Conservation (phyloP, 2,888 invertebrate species). For the Nomada flava region DNA sequence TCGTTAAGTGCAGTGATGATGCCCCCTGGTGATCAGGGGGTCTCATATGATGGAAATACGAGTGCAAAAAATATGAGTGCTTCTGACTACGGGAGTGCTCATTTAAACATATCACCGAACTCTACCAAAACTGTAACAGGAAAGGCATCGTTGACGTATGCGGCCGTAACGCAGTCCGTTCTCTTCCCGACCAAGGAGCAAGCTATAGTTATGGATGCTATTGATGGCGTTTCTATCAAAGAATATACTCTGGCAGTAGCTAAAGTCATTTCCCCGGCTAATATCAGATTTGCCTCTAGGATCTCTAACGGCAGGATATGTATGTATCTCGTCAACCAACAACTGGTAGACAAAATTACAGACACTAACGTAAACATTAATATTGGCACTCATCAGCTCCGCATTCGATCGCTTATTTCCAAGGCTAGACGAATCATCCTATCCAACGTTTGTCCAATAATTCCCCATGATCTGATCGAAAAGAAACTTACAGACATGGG, state of each 20-base stretch:
- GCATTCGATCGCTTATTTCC: slow-evolving; percentile 51
- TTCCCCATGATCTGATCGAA: neutral
- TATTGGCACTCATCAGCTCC: slow-evolving; percentile 15
- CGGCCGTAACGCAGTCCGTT: neutral
- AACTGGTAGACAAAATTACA: slow-evolving; percentile 31
- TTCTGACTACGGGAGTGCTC: neutral
- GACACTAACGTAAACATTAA: slow-evolving; percentile 33
- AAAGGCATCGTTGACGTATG: neutral
- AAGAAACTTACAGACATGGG: neutral
- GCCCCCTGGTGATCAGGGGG: neutral
- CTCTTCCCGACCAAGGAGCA: slow-evolving; percentile 45
- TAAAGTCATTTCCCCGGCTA: slow-evolving; percentile 21
- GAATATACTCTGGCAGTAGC: slow-evolving; percentile 43
- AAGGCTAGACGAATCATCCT: slow-evolving; percentile 51
- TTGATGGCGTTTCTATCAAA: slow-evolving; percentile 28
- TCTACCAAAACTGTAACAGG: neutral
- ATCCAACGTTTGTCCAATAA: slow-evolving; percentile 55
- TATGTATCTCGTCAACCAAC: slow-evolving; percentile 43
- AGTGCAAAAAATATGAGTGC: neutral
- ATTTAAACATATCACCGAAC: neutral
- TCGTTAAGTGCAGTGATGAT: slow-evolving; percentile 3
- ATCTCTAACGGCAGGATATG: slow-evolving; percentile 53
- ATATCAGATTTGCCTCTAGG: slow-evolving; percentile 43
- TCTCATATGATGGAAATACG: neutral
- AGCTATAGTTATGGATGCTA: slow-evolving; percentile 41